Evolutionary conservation across 2,888 invertebrate genomes (phyloP), one percentile per base, ranked within the genome.

Genomic region (Eurytoma californica): DNA sequence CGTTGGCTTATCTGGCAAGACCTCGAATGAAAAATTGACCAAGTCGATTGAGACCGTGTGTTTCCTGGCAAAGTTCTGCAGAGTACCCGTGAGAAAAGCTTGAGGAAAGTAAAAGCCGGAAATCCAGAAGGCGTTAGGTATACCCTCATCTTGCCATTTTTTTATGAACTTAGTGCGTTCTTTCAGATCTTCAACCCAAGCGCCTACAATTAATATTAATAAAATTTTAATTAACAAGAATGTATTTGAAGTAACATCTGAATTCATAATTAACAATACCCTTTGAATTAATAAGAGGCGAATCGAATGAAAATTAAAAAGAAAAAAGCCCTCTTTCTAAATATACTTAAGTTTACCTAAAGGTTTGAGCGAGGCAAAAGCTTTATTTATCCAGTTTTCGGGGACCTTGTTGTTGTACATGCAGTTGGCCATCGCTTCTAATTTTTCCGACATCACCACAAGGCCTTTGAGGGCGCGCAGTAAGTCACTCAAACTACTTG

Each of bases 51-150:
- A 95, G 5, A 95, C 92, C 39, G 94, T 91, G 85, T 95, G 93
- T 87, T 94, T 95, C 83, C 96, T 92, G 3, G 96, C 96, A 89
- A 93, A 96, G 91, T 96, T 96, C 91, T 96, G 96, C 85, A 95
- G 91, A 0, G 95, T 95, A 24, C 95, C 96, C 0, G 96, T 96
- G 82, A 96, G 92, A 91, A 96, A 95, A 0, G 96, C 95, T 88
- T 96, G 96, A 0, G 96, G 96, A 91, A 96, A 96, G 91, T 94
- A 96, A 90, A 96, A 95, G 0, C 96, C 96, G 0, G 96, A 95
- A 83, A 96, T 94, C 96, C 96, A 96, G 91, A 96, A 96, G 69
- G 94, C 93, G 49, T 92, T 89, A 0, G 96, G 96, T 82, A 95
- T 94, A 12, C 95, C 95, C 0, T 88, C 76, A 18, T 92, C 91